Evolutionary conservation across 2,113 vertebrate genomes (phyloP), one percentile per base, ranked within the genome.

Genomic region (Eulacestoma nigropectus): DNA sequence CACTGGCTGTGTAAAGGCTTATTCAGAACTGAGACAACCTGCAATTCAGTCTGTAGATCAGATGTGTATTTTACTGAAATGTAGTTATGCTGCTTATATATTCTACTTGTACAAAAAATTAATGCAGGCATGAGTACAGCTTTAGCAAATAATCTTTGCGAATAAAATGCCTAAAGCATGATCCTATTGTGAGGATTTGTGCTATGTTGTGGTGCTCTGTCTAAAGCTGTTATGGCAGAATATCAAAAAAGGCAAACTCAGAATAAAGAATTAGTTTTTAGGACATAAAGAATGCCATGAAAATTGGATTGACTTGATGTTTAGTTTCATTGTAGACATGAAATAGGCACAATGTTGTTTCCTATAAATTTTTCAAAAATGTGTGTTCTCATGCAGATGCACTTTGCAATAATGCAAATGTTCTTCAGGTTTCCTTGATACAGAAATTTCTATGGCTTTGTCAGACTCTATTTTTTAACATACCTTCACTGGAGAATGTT

Each of bases 121-220:
- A 93, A 95, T 74, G 63, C 70, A 94, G 65, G 37, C 50, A 56
- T 44, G 75, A 78, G 47, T 60, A 75, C 63, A 77, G 50, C 59
- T 94, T 94, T 87, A 90, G 57, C 57, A 90, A 95, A 67, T 95
- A 93, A 90, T 94, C 65, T 73, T 93, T 94, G 74, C 29, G 46
- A 96, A 94, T 94, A 85, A 96, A 96, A 93, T 87, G 84, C 94
- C 92, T 16, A 25, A 80, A 87, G 55, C 75, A 16, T 90, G 79
- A 95, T 91, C 77, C 77, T 96, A 3, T 96, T 97, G 85, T 94
- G 84, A 95, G 76, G 78, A 91, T 96, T 95, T 96, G 60, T 69
- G 39, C 64, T 80, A 30, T 30, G 42, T 76, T 89, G 49, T 46
- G 35, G 35, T 93, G 46, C 49, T 75, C 84, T 96, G 72, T 89